Evolutionary conservation across 2,888 invertebrate genomes (phyloP).

Genomic region (Mayetiola destructor): DNA sequence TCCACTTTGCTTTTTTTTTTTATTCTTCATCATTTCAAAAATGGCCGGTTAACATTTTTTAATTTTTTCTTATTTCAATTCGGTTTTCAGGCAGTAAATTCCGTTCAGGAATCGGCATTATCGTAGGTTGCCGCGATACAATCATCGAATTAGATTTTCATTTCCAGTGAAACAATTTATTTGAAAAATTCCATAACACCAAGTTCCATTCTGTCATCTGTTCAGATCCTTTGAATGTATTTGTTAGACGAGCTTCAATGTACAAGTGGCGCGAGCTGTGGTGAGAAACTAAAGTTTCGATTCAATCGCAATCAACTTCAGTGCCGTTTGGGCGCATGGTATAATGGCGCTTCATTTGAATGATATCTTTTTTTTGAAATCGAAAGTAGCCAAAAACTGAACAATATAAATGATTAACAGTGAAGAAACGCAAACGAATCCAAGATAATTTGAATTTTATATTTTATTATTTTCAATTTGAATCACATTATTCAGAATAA

Average conservation of each 20-base stretch:
- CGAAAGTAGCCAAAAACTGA: too few relatives aligned
- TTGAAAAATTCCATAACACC: slow-evolving; percentile 2
- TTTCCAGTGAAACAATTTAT: slow-evolving; percentile 2
- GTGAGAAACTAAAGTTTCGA: neutral
- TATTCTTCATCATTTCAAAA: too few relatives aligned
- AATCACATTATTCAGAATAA: slow-evolving; percentile 8
- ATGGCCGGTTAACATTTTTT: neutral
- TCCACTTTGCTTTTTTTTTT: slow-evolving; percentile 3
- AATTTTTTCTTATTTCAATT: neutral
- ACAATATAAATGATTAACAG: too few relatives aligned
- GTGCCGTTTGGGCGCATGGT: neutral
- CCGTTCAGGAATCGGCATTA: too few relatives aligned
- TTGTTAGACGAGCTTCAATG: neutral
- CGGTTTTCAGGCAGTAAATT: too few relatives aligned
- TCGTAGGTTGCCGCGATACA: too few relatives aligned
- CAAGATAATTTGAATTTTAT: slow-evolving; percentile 1
- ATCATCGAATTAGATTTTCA: too few relatives aligned
- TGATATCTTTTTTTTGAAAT: neutral
- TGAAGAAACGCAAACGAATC: too few relatives aligned
- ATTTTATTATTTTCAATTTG: neutral
- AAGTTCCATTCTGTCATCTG: slow-evolving; percentile 4
- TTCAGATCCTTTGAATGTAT: too few relatives aligned
- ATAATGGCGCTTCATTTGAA: neutral
- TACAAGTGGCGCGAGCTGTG: neutral
- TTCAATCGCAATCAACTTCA: neutral